phyloP scores from a whole-genome alignment of 2,113 vertebrate species.

The Sceloporus tristichus region DNA sequence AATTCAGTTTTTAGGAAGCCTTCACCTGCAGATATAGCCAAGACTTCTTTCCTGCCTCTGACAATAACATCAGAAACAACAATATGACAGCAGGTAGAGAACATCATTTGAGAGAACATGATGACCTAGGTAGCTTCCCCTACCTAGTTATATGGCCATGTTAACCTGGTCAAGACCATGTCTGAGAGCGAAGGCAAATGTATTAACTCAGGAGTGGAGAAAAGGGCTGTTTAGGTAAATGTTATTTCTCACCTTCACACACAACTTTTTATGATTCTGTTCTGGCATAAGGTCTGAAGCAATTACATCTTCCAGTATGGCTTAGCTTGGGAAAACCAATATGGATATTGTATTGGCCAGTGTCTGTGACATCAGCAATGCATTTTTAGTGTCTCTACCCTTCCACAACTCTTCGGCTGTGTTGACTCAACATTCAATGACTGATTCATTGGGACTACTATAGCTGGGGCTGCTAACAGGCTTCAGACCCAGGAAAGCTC shows the following conservation, averaged over 20 bases:
- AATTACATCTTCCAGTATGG: too few relatives aligned
- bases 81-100: not conserved
- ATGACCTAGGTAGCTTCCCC: not conserved
- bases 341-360: not conserved
- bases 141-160: too few relatives aligned
- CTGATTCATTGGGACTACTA: too few relatives aligned
- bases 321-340: not conserved
- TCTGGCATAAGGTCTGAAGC: not conserved
- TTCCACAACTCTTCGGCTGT: not conserved
- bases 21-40: not conserved
- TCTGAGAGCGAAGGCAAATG: not conserved
- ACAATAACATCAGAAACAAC: not conserved
- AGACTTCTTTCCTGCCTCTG: not conserved
- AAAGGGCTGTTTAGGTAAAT: not conserved
- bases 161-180: not conserved
- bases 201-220: not conserved
- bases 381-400: not conserved
- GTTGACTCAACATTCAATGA: too few relatives aligned
- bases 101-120: not conserved
- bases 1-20: not conserved
- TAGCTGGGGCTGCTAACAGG: too few relatives aligned
- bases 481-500: too few relatives aligned
- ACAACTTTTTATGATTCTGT: not conserved
- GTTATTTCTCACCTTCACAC: not conserved
- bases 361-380: not conserved